Conservation (phyloP, 2,113 vertebrate genomes). For the Forbesichthys papilliferus region DNA sequence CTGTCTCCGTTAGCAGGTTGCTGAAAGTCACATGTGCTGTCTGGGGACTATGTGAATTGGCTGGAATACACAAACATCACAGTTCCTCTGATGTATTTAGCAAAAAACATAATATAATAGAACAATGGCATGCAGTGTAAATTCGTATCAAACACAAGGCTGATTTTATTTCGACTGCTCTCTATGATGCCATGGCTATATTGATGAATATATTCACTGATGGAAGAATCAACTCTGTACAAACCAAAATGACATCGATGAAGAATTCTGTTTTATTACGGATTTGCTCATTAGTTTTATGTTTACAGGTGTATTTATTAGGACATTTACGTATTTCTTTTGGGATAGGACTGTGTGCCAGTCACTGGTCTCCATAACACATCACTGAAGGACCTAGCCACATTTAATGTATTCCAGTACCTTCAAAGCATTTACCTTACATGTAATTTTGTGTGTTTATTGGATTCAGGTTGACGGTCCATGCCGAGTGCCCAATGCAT, state of each 20-base stretch:
- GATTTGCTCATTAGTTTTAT: too few relatives aligned
- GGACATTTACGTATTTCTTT: too few relatives aligned
- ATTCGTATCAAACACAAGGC: slow-evolving; percentile 23
- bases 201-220: slow-evolving; percentile 1
- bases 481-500: slow-evolving; percentile 99
- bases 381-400: too few relatives aligned
- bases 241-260: too few relatives aligned
- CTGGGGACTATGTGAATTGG: slow-evolving; percentile 2
- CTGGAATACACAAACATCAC: slow-evolving; percentile 7
- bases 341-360: too few relatives aligned
- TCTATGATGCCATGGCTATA: slow-evolving; percentile 30
- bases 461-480: slow-evolving; percentile 90
- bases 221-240: too few relatives aligned
- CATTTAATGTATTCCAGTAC: too few relatives aligned
- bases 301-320: too few relatives aligned
- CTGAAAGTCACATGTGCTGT: slow-evolving; percentile 2
- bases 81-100: slow-evolving; percentile 3
- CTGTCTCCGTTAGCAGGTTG: neutral
- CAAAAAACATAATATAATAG: neutral
- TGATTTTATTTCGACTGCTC: slow-evolving; percentile 18
- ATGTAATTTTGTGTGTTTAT: slow-evolving; percentile 57
- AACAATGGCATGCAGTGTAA: neutral
- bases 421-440: too few relatives aligned
- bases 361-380: too few relatives aligned
- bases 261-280: too few relatives aligned